These are phyloP conservation scores for Copidosoma floridanum DNA, from an alignment of 1,140 invertebrate species.

Conservation along the genomic window DNA sequence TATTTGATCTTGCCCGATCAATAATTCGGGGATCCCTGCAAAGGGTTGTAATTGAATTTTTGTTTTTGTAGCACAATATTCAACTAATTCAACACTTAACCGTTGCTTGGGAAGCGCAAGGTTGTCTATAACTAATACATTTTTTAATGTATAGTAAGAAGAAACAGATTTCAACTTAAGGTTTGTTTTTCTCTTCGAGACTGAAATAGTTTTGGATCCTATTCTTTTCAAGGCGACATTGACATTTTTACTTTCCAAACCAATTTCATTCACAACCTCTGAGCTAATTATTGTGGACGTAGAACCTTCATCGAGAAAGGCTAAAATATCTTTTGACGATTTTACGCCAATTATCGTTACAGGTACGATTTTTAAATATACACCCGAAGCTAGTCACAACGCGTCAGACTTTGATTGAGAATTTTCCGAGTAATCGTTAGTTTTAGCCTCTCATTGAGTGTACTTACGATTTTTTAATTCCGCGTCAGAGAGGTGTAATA, in stretches of 20 bases:
- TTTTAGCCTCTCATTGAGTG: too few species aligned
- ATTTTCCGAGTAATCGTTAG: too few species aligned
- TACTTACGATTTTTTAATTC: too few species aligned
- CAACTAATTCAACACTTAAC: neutral
- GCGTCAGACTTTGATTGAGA: too few species aligned
- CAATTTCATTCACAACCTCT: neutral
- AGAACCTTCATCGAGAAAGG: neutral
- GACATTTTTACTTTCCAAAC: neutral
- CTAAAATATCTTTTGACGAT: neutral
- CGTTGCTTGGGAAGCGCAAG: neutral
- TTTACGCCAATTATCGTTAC: neutral
- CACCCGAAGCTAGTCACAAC: neutral
- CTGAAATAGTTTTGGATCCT: neutral
- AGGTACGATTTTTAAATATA: constrained; percentile 4
- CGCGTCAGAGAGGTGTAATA: neutral
- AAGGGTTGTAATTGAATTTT: neutral
- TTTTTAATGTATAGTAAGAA: neutral
- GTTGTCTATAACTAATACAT: neutral
- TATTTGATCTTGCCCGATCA: neutral
- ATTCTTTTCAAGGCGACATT: neutral
- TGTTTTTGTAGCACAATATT: neutral
- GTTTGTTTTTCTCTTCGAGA: neutral
- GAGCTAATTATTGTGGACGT: neutral
- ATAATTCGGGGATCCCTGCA: neutral
- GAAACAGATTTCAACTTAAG: neutral